Percentiles rank a stretch among this genome's conserved stretches.
Conservation (phyloP, 23 tunicate species). For the Corella eumyota region DNA sequence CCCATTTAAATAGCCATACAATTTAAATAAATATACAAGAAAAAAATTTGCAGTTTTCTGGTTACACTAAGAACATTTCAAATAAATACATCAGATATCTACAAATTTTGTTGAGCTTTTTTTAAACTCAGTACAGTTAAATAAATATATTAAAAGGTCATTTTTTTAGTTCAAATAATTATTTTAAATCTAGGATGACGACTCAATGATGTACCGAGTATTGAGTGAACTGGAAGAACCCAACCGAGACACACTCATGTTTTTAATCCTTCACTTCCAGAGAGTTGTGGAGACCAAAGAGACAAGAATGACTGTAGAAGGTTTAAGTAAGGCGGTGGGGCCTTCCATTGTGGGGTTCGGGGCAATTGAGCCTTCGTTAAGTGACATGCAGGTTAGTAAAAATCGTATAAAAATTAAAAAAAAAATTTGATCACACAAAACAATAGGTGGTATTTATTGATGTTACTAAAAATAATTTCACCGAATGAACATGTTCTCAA, state of each 20-base stretch:
- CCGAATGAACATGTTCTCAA: no score
- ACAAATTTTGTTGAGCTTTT: no score
- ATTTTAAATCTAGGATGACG: no score
- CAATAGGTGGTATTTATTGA: not conserved
- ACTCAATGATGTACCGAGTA: conserved; percentile 7
- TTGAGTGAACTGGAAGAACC: conserved; percentile 13
- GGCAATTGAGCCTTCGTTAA: conserved; percentile 43
- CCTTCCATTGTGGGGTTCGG: conserved; percentile 78
- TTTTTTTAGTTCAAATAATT: no score
- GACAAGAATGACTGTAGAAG: conserved; percentile 77
- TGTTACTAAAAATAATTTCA: not conserved
- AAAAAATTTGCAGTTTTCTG: no score
- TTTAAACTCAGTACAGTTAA: no score
- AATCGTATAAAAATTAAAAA: not conserved
- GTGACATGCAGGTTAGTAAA: conserved; percentile 39
- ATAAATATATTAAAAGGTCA: no score
- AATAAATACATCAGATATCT: no score
- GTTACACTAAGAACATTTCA: no score
- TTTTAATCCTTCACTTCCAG: conserved; percentile 76
- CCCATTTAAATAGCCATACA: no score
- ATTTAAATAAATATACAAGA: no score
- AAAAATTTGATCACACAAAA: not conserved
- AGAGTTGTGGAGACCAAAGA: conserved; percentile 47
- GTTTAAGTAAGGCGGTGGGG: conserved; percentile 73
- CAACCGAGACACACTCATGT: conserved; percentile 80